These are phyloP conservation scores for Avahi laniger DNA, from an alignment of 2,797 vertebrate genomes.

Conservation along the genomic window DNA sequence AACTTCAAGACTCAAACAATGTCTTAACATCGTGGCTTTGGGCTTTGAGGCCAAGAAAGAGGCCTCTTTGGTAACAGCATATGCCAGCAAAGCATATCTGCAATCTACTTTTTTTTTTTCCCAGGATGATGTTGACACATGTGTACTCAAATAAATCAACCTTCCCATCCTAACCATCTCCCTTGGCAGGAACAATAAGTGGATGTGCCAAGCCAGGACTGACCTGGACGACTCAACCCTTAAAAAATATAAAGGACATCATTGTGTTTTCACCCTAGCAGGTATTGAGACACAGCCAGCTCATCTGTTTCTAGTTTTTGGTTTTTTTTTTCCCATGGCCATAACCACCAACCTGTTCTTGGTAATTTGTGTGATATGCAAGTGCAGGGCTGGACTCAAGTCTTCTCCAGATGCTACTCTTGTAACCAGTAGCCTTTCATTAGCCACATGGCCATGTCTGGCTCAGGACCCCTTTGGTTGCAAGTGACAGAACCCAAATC, in stretches of 20 bases:
- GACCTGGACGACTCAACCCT: slow-evolving; percentile 49
- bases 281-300: background rate
- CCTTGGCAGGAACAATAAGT: slow-evolving; percentile 54
- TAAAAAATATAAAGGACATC: slow-evolving; percentile 48
- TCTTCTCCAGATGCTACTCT: background rate
- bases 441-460: background rate
- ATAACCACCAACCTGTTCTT: background rate
- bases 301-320: slow-evolving; percentile 6
- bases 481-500: background rate
- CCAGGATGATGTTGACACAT: slow-evolving; percentile 58
- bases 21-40: background rate
- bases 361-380: background rate
- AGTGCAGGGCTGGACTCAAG: background rate
- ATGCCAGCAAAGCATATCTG: background rate
- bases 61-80: background rate
- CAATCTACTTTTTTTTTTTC: background rate
- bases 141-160: slow-evolving; percentile 60
- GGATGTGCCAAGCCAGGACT: slow-evolving; percentile 32
- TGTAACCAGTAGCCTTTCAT: background rate
- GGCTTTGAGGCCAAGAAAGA: background rate
- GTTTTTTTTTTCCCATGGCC: background rate
- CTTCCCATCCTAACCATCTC: slow-evolving; percentile 45
- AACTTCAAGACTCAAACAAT: background rate
- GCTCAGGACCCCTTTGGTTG: background rate
- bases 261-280: slow-evolving; percentile 19